A percentile compares a stretch with the other conserved stretches of the same genome.
These are phyloP conservation scores for Aphelinus certus DNA, from an alignment of 1,140 invertebrate species.

Conservation along the genomic window DNA sequence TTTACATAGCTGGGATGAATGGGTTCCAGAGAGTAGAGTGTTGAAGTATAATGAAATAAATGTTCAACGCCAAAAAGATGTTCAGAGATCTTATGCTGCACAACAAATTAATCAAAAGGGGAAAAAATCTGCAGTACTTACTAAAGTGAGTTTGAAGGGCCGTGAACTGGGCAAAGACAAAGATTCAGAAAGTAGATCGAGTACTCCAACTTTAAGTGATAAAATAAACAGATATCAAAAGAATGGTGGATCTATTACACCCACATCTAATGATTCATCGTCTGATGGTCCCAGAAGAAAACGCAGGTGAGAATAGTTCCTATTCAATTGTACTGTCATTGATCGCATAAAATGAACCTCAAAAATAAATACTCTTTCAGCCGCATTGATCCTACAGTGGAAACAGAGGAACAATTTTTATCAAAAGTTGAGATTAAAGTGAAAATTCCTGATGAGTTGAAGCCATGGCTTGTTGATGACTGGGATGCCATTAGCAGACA, in stretches of 20 bases:
- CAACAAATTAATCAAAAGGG: slow-evolving; percentile 67
- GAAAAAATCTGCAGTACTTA: slow-evolving; percentile 56
- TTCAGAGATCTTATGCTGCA: slow-evolving; percentile 77
- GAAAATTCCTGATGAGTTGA: slow-evolving; percentile 93
- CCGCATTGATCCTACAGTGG: slow-evolving; percentile 73
- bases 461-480: slow-evolving; percentile 93
- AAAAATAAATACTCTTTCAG: slow-evolving; percentile 51
- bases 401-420: slow-evolving; percentile 81
- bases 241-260: slow-evolving; percentile 51
- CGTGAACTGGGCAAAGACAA: slow-evolving; percentile 57
- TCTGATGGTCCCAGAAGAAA: slow-evolving; percentile 62
- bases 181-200: slow-evolving; percentile 72
- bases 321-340: slow-evolving; percentile 1
- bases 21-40: slow-evolving; percentile 93
- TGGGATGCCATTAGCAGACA: slow-evolving; percentile 92
- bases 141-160: slow-evolving; percentile 55
- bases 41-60: slow-evolving; percentile 93
- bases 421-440: slow-evolving; percentile 88
- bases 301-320: slow-evolving; percentile 52
- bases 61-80: slow-evolving; percentile 89
- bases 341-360: too few species aligned
- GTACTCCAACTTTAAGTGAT: slow-evolving; percentile 68
- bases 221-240: slow-evolving; percentile 55
- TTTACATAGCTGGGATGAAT: slow-evolving; percentile 93
- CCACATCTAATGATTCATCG: slow-evolving; percentile 62